Base-by-base conservation (phyloP, 2,797 vertebrate species). In the Sebastes steindachneri region DNA sequence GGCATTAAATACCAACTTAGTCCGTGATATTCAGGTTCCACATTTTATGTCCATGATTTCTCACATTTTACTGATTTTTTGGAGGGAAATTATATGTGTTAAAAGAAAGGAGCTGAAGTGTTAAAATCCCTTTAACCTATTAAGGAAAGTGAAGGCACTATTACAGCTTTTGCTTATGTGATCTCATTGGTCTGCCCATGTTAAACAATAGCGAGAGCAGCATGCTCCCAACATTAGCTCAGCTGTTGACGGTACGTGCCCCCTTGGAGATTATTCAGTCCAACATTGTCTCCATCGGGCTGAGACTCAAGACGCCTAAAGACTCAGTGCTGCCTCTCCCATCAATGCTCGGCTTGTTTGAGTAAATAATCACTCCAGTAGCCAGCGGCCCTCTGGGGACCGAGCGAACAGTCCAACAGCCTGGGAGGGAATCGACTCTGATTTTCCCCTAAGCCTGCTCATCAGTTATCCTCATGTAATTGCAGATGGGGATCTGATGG, bases 391-490 rank as follows among this genome's bases (percentile, higher is more conserved):
- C 87, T 80, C 72, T 41, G 66, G 84, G 87, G 84, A 88, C 79
- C 41, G 51, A 54, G 76, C 28, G 41, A 76, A 71, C 74, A 70
- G 68, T 85, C 89, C 84, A 80, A 71, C 88, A 71, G 84, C 85
- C 77, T 91, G 88, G 77, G 85, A 91, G 89, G 87, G 86, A 89
- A 80, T 74, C 9, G 53, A 73, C 69, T 85, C 53, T 66, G 73
- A 90, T 92, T 91, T 91, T 91, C 80, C 86, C 81, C 60, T 88
- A 88, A 89, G 80, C 73, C 90, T 65, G 69, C 87, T 92, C 88
- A 88, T 93, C 88, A 86, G 73, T 89, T 82, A 68, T 84, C 84
- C 93, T 93, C 92, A 89, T 90, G 90, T 94, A 93, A 95, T 79
- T 85, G 73, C 88, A 92, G 65, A 77, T 75, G 86, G 79, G 83